phyloP scores from a whole-genome alignment of 2,888 invertebrate genomes.

The Hyppa rectilinea region DNA sequence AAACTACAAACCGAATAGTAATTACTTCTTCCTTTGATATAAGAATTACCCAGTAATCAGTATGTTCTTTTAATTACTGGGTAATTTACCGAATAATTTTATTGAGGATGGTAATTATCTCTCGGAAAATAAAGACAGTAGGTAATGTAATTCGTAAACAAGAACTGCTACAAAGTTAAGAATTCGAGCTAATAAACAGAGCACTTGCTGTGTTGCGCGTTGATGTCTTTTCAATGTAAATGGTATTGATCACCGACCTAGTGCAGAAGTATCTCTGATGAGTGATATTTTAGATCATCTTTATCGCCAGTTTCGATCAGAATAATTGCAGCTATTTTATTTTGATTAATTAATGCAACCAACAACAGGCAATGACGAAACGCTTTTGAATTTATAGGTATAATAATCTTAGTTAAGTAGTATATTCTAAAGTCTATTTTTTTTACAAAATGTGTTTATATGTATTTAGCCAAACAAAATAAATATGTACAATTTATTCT shows the following conservation, averaged over 20 bases:
- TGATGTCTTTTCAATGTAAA: conserved; percentile 53
- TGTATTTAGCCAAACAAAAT: neutral
- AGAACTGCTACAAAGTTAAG: no score
- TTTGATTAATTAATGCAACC: neutral
- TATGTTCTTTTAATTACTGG: no score
- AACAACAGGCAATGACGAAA: neutral
- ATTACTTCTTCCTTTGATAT: neutral
- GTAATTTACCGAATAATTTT: neutral
- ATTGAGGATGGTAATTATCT: neutral
- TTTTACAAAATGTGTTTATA: neutral
- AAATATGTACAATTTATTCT: no score
- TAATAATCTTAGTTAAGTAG: neutral
- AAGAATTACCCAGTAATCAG: neutral
- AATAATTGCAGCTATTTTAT: neutral
- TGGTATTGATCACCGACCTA: neutral
- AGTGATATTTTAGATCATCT: neutral
- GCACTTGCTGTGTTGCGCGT: conserved; percentile 16
- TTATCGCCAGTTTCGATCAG: neutral
- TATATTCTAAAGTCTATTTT: neutral
- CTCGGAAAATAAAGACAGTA: neutral
- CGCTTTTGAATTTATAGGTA: neutral
- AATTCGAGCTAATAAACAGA: neutral
- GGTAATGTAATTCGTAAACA: neutral
- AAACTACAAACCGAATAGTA: neutral
- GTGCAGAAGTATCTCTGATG: neutral